Base-by-base conservation (phyloP, 2,797 vertebrate species). In the Phalloptychus januarius region DNA sequence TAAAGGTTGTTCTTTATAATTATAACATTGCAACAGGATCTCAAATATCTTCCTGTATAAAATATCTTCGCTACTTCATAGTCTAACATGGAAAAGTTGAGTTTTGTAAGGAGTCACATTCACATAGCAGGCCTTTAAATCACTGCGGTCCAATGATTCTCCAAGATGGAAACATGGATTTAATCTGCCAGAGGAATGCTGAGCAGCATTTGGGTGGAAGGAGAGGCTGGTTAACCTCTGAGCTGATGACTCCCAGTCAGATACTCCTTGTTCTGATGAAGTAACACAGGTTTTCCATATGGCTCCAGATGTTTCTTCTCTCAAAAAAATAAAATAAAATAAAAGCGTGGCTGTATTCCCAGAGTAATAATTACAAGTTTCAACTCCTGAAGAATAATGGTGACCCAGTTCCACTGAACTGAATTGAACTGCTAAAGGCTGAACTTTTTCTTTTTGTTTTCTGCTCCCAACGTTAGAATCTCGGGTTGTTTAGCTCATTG, bases 281-380 rank as follows among this genome's bases (percentile, higher is more conserved):
- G 31, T 63, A 63, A 63, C 33, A 20, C 31, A n/a, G 18, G 33
- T 28, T 63, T 36, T 63, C 33, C 61, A 63, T 20, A 4, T 20
- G 33, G 33, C 71, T 89, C 83, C 92, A 92, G 92, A 95, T 94
- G 93, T 91, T 93, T 87, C 84, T 79, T 80, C 81, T 89, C 25
- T n/a, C 52, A 81, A 77, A 87, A 87, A 78, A 81, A 38, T 56
- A 2, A 23, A 56, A n/a, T 54, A 54, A 54, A 54, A 28, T 28
- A 31, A 58, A 15, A 28, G 25, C 12, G 6, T 79, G 50, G 50
- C 50, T 54, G 23, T n/a, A 81, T 78, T 89, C 90, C 91, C 91
- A 84, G 63, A 85, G 79, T 16, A 5, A 79, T 28, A 45, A 83
- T 71, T 79, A 79, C 76, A 45, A 38, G 65, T 80, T 75, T 56